These are phyloP conservation scores for Cyrtonyx montezumae DNA, from an alignment of 2,113 vertebrate genomes.

Conservation along the genomic window DNA sequence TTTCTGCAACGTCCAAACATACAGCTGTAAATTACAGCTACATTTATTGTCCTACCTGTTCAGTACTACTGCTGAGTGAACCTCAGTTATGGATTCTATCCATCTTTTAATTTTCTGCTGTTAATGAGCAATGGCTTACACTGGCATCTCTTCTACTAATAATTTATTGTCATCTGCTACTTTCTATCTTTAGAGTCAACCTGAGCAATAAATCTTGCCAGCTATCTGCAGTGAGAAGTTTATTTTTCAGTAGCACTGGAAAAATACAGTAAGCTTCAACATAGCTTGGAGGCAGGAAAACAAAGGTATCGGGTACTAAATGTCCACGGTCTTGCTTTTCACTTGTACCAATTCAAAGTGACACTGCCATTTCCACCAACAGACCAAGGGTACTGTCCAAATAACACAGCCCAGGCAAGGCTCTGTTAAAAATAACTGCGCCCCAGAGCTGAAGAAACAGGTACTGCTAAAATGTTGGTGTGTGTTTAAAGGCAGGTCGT, in stretches of 20 bases:
- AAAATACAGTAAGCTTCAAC: neutral
- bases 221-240: neutral
- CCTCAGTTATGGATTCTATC: neutral
- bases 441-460: neutral
- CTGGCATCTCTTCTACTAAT: neutral
- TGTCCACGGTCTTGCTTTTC: neutral
- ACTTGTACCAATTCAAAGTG: neutral
- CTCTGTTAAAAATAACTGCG: neutral
- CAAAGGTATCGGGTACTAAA: neutral
- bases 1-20: neutral
- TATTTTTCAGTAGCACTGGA: neutral
- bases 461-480: neutral
- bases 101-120: neutral
- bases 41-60: neutral
- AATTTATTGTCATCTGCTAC: neutral
- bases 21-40: neutral
- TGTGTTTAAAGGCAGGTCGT: neutral
- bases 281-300: neutral
- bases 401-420: accelerated
- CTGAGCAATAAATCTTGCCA: neutral
- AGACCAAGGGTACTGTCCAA: neutral
- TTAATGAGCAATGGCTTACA: neutral
- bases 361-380: neutral
- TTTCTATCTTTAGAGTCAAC: neutral
- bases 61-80: neutral